A percentile compares a stretch with the other conserved stretches of the same genome.
Evolutionary conservation across 2,888 invertebrate species (phyloP).

Genomic region (Cactoblastis cactorum): DNA sequence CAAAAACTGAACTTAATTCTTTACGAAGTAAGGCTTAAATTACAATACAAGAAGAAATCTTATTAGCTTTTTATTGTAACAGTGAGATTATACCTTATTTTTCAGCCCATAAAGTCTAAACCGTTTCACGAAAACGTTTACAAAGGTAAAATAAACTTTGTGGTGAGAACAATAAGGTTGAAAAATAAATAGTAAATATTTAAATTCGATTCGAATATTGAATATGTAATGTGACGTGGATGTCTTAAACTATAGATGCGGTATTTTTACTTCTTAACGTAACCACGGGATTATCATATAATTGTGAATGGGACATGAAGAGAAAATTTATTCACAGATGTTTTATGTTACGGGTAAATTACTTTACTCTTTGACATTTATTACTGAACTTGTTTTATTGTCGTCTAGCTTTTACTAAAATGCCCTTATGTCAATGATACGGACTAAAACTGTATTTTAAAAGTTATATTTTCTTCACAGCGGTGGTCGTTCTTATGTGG

Average conservation of each 20-base stretch:
- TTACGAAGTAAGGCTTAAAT: neutral
- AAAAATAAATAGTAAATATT: constrained; percentile 2
- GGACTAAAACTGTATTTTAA: too few relatives aligned
- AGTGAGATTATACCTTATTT: constrained; percentile 7
- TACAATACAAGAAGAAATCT: neutral
- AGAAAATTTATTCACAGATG: neutral
- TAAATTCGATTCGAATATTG: constrained; percentile 27
- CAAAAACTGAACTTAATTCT: neutral
- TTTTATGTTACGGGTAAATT: neutral
- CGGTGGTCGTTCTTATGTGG: too few relatives aligned
- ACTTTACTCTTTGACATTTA: neutral
- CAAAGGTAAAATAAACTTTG: constrained; percentile 2
- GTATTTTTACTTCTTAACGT: constrained; percentile 13
- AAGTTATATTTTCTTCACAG: too few relatives aligned
- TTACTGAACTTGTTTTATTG: neutral
- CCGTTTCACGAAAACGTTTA: neutral
- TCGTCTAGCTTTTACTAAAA: neutral
- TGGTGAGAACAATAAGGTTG: neutral
- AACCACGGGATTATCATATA: neutral
- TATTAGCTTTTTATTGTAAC: constrained; percentile 8
- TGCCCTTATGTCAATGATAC: neutral
- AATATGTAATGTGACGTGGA: constrained; percentile 40
- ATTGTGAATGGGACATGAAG: neutral
- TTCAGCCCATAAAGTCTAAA: constrained; percentile 5
- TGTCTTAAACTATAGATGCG: constrained; percentile 23